These are phyloP conservation scores for Metopolophium dirhodum DNA, from an alignment of 1,140 invertebrate genomes.

Conservation along the genomic window DNA sequence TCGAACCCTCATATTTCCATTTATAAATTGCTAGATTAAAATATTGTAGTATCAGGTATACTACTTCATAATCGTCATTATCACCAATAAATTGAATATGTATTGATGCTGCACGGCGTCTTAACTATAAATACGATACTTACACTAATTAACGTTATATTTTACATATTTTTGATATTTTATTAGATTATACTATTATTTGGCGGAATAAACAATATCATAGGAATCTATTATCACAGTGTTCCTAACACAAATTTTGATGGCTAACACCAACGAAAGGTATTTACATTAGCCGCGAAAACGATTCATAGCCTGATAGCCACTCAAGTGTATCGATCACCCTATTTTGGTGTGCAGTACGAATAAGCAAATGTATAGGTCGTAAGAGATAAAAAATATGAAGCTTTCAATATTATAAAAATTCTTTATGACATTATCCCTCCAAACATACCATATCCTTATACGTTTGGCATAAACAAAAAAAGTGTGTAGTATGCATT, in stretches of 20 bases:
- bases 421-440: not conserved
- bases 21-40: not conserved
- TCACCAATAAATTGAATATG: not conserved
- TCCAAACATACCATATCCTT: not conserved
- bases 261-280: not conserved
- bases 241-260: not conserved
- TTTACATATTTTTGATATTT: slow-evolving; percentile 1
- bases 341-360: not conserved
- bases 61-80: not conserved
- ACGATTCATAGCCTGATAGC: not conserved
- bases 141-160: not conserved
- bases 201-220: not conserved
- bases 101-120: not conserved
- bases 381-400: not conserved
- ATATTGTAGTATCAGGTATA: not conserved
- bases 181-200: not conserved
- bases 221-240: not conserved
- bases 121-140: not conserved
- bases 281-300: not conserved
- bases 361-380: not conserved
- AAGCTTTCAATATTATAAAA: not conserved
- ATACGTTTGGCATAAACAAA: not conserved
- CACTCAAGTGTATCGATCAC: not conserved
- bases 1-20: not conserved
- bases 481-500: not conserved